Base-by-base conservation (phyloP, 1,140 invertebrate genomes). In the Drosophila novamexicana region DNA sequence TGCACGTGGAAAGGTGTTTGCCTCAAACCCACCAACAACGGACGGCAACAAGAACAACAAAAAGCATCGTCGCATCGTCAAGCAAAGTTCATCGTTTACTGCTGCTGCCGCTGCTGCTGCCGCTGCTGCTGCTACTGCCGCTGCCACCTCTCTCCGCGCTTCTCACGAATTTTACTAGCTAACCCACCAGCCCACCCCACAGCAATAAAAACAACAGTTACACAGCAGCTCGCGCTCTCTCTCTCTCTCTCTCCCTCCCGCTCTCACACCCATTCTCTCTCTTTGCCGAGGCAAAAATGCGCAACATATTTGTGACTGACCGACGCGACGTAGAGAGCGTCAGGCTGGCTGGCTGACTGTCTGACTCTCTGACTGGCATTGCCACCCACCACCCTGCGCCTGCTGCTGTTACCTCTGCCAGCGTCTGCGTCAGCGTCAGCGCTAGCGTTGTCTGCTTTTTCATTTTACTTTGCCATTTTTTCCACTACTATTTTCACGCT, bases 71-170 rank as follows among this genome's bases (percentile, higher is more conserved):
- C 18, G 32, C 50, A 53, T 37, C 73, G 67, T 64, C 77, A 78
- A 86, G 83, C 83, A 86, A 86, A 86, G 83, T 86, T 86, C 83
- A 86, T 86, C 82, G 82, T 86, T 86, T 86, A 86, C 83, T 78
- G 79, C 58, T 64, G 63, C 58, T 61, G 67, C 58, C 49, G 64
- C 70, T 82, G 81, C 83, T 75, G 79, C 18, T 1, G 18, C 54
- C 39, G 71, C 59, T 39, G 42, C 58, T 53, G 71, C 59, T 39
- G 42, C 58, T 53, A 61, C 74, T 73, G 47, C 54, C 42, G 71
- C 59, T 39, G 42, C 16, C 34, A 16, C 52, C 75, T 74, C 69
- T 82, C 63, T 69, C 61, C 50, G 61, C 56, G 54, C 54, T 85
- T 78, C 81, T 81, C 79, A 83, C 84, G 77, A 76, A 88, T 82